A percentile compares a stretch with the other conserved stretches of the same genome.
Evolutionary conservation across 2,113 vertebrate genomes (phyloP).

Genomic region (Nesoenas mayeri): DNA sequence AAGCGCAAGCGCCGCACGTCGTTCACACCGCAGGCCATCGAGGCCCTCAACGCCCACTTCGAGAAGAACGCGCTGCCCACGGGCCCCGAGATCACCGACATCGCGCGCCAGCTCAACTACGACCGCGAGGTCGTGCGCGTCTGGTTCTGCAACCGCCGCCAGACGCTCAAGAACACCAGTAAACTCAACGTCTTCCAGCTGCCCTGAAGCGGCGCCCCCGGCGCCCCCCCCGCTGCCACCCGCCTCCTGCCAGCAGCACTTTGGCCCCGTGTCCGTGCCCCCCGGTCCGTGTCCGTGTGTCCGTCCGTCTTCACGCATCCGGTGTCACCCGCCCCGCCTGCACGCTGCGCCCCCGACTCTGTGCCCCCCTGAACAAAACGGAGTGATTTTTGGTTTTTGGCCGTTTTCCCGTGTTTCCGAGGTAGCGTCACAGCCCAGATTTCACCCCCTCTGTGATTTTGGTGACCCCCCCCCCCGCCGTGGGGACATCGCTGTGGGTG

Average conservation of each 20-base stretch:
- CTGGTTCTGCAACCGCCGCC: slow-evolving; percentile 98
- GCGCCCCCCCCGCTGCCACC: background rate
- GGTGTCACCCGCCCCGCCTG: background rate
- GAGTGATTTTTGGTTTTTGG: background rate
- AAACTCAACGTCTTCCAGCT: slow-evolving; percentile 93
- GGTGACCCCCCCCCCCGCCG: background rate
- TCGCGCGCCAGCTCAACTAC: slow-evolving; percentile 95
- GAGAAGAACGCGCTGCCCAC: slow-evolving; percentile 95
- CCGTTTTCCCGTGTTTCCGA: background rate
- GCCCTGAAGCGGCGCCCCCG: slow-evolving; percentile 57
- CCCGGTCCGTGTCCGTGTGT: background rate
- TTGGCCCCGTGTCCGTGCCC: slow-evolving; percentile 27
- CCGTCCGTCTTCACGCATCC: background rate
- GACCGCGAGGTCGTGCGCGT: slow-evolving; percentile 95
- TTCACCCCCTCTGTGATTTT: background rate
- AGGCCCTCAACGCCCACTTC: slow-evolving; percentile 93
- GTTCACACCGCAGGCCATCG: slow-evolving; percentile 95
- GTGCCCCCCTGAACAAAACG: background rate
- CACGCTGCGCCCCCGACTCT: background rate
- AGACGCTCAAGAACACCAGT: slow-evolving; percentile 97
- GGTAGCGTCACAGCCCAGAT: background rate
- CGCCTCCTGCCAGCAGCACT: slow-evolving; percentile 40
- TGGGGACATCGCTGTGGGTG: background rate
- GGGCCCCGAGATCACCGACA: slow-evolving; percentile 96
- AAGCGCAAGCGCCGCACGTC: slow-evolving; percentile 94